Evolutionary conservation across 1,140 invertebrate species (phyloP).

Genomic region (Lepidotrigona ventralis): DNA sequence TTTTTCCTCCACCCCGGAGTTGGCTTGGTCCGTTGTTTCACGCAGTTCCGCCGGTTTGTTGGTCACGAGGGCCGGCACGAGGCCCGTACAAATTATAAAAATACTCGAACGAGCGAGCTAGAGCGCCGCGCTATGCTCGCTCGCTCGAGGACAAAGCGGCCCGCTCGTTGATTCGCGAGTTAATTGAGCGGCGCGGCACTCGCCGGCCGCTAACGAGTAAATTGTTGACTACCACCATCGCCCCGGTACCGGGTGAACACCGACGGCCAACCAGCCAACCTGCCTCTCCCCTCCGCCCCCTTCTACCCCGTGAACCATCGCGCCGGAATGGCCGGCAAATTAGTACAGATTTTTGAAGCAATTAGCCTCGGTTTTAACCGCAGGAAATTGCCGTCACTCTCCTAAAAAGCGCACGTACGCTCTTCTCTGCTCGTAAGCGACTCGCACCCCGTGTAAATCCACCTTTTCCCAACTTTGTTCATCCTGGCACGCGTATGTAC

Average conservation of each 20-base stretch:
- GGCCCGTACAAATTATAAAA: constrained; percentile 68
- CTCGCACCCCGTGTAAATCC: not conserved
- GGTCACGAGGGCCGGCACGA: constrained; percentile 57
- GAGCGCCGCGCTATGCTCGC: not conserved
- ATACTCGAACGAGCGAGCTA: constrained; percentile 50
- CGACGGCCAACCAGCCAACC: not conserved
- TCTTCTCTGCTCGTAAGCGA: constrained; percentile 4
- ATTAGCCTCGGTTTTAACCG: constrained; percentile 71
- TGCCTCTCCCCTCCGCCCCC: not conserved
- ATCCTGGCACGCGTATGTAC: not conserved
- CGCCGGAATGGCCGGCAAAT: constrained; percentile 52
- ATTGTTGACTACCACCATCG: constrained; percentile 71
- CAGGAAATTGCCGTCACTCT: constrained; percentile 71
- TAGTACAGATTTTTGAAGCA: constrained; percentile 73
- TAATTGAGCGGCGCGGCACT: constrained; percentile 75
- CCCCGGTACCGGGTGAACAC: constrained; percentile 20
- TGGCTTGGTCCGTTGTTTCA: constrained; percentile 35
- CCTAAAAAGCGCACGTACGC: constrained; percentile 38
- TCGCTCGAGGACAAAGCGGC: constrained; percentile 63
- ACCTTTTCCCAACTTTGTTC: not conserved
- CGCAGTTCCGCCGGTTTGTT: constrained; percentile 61
- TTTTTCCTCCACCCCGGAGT: not conserved
- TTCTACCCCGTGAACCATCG: not conserved
- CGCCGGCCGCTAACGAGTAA: constrained; percentile 75
- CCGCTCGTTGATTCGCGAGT: constrained; percentile 71